Percentiles rank a stretch among this genome's conserved stretches.
These are phyloP conservation scores for Hozukius guyotensis DNA, from an alignment of 2,797 vertebrate genomes.

Conservation along the genomic window DNA sequence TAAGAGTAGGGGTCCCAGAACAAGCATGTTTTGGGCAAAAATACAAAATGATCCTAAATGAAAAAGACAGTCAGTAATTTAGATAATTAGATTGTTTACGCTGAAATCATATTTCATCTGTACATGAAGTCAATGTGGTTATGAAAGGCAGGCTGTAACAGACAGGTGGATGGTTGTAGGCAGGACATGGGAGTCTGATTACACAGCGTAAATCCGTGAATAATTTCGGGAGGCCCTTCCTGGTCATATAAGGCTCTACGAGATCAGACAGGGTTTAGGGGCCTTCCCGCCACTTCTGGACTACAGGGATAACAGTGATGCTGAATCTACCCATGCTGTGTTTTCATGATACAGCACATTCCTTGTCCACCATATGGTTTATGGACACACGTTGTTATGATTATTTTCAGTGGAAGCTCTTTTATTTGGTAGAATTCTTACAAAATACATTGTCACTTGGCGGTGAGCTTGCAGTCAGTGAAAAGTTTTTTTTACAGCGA, in stretches of 20 bases:
- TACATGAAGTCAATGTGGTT: neutral
- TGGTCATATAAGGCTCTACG: slow-evolving; percentile 41
- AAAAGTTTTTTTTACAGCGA: neutral
- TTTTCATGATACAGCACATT: slow-evolving; percentile 45
- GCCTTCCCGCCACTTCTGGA: slow-evolving; percentile 5
- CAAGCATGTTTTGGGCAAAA: neutral
- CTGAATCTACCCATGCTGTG: neutral
- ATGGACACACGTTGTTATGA: neutral
- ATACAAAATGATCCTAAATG: neutral
- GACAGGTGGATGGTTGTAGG: neutral
- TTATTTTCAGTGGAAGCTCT: neutral
- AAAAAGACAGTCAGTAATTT: neutral
- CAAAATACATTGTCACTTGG: neutral
- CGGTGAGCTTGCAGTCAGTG: neutral
- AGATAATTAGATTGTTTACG: neutral
- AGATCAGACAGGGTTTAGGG: slow-evolving; percentile 70
- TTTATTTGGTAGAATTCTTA: neutral
- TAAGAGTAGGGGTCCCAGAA: neutral
- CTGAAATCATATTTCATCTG: neutral
- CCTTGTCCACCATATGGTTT: neutral
- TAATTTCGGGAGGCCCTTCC: slow-evolving; percentile 42
- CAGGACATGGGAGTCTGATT: slow-evolving; percentile 39
- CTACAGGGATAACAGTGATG: neutral
- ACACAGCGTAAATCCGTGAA: slow-evolving; percentile 62
- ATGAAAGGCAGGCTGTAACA: slow-evolving; percentile 15